Conservation (phyloP, 2,113 vertebrate genomes). For the Kobus ellipsiprymnus region DNA sequence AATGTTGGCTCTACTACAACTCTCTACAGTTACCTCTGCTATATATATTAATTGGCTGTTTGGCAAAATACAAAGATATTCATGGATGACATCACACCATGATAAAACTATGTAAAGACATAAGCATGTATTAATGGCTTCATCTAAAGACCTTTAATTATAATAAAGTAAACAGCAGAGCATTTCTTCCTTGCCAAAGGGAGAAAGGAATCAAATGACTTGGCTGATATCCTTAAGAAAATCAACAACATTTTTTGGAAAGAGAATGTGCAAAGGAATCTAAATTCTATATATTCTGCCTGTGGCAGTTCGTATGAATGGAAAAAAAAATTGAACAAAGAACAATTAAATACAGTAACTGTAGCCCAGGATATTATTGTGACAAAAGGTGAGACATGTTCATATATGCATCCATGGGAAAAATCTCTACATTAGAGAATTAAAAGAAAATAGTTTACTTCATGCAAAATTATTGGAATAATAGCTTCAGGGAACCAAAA, state of each 20-base stretch:
- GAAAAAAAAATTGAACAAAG: constrained; percentile 38
- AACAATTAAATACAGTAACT: constrained; percentile 15
- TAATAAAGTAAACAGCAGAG: neutral
- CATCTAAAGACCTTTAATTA: neutral
- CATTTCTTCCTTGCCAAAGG: neutral
- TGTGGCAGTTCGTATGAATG: neutral
- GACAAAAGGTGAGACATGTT: constrained; percentile 6
- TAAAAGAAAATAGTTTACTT: constrained; percentile 8
- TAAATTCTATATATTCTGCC: neutral
- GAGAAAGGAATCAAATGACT: neutral
- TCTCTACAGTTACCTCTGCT: neutral
- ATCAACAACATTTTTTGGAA: neutral
- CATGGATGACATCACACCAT: neutral
- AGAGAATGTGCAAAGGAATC: neutral
- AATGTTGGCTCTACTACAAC: neutral
- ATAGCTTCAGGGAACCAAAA: neutral
- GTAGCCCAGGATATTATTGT: neutral
- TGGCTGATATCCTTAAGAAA: constrained; percentile 10
- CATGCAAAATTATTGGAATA: neutral
- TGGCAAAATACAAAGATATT: neutral
- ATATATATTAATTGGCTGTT: neutral
- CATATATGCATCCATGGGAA: neutral
- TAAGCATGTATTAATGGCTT: neutral
- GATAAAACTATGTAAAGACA: neutral
- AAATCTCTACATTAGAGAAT: neutral